Base-by-base conservation (phyloP, 1,140 invertebrate species). In the Eufriesea mexicana region DNA sequence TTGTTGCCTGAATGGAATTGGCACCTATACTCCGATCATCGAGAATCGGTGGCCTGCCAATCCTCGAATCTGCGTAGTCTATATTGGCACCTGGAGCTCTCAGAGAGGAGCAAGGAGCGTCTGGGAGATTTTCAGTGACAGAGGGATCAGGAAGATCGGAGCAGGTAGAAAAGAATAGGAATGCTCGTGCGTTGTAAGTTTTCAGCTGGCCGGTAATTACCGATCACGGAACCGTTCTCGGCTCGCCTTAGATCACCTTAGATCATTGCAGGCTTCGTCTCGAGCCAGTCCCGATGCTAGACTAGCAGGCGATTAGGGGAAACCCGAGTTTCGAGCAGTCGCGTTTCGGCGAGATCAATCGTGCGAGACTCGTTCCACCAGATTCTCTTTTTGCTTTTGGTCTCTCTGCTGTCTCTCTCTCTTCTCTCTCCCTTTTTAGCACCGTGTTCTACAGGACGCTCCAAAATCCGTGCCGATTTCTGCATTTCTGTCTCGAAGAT, bases 331-430 rank as follows among this genome's bases (percentile, higher is more conserved):
- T 55, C 54, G 55, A 42, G 75, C 51, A 66, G 62, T 79, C 57
- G 57, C 67, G 47, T 78, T 88, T 88, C 86, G 86, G 86, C 79
- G 64, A 84, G 86, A 86, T 86, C 85, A 88, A 86, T 86, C 86
- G 71, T 61, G 84, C 84, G 74, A 64, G 83, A 49, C 84, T 64
- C 57, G 85, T 84, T 81, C 28, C 51, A 25, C 49, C 23, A 45
- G 62, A 59, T 57, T 86, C 71, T 75, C 59, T 82, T 68, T 59
- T 74, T 74, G 59, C 67, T 74, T 55, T 66, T 28, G 12, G 1
- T 51, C 64, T 55, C 42, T 64, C 42, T 20, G 42, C 12, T 73
- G 18, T n/a, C 0, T 20, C 16, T 25, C 42, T 42, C n/a, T 20
- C 9, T 35, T 62, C 45, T 0, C 28, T 18, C 25, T 18, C n/a